Conservation (phyloP, 2,888 invertebrate species). For the Dinocampus coccinellae region DNA sequence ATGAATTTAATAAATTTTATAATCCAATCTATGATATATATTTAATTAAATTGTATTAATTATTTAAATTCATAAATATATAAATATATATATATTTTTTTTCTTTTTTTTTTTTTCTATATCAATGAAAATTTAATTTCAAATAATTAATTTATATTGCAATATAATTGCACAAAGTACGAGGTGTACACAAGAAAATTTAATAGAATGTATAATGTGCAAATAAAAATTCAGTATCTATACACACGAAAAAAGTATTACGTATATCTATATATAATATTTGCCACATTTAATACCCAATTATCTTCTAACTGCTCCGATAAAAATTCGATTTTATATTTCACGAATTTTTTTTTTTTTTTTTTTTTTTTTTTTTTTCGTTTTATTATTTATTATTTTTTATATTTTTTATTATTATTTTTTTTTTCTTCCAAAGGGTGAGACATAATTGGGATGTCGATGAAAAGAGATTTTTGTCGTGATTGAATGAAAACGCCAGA, state of each 20-base stretch:
- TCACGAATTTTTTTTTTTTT: not conserved
- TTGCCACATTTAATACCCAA: constrained; percentile 25
- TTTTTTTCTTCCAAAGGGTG: not conserved
- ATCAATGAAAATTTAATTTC: not conserved
- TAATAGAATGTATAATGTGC: no score
- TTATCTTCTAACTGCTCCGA: constrained; percentile 10
- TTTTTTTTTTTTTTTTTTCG: not conserved
- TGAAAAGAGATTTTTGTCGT: constrained; percentile 1
- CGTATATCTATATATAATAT: not conserved
- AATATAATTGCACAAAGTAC: no score
- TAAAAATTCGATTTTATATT: constrained; percentile 1
- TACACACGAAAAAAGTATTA: not conserved
- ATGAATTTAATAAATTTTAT: not conserved
- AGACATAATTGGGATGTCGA: constrained; percentile 18
- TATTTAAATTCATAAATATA: not conserved
- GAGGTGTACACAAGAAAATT: no score
- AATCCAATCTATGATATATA: not conserved
- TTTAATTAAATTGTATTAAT: not conserved
- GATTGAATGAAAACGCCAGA: constrained; percentile 13
- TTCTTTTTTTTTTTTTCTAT: no score
- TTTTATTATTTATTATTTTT: not conserved
- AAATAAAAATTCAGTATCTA: constrained; percentile 43
- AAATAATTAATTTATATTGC: not conserved
- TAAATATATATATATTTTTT: not conserved
- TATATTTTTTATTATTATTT: not conserved